Conservation (phyloP, 1,140 invertebrate species). For the Pogonognathellus flavescens region DNA sequence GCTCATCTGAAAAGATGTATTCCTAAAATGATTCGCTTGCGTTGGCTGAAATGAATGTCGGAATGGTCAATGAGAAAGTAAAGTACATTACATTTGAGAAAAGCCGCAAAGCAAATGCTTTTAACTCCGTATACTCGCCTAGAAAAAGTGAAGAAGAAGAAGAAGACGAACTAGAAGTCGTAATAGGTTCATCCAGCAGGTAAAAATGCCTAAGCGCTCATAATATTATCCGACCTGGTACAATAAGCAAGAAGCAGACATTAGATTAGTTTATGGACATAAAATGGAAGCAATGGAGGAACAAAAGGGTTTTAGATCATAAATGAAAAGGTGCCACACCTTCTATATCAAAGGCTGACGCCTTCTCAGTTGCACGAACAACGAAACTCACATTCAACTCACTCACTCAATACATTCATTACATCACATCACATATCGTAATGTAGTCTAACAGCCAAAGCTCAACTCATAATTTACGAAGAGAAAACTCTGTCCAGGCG, state of each 20-base stretch:
- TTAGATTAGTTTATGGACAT: conserved; percentile 35
- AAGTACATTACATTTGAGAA: conserved; percentile 32
- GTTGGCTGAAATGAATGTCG: conserved; percentile 27
- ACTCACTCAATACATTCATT: conserved; percentile 45
- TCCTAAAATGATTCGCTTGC: conserved; percentile 22
- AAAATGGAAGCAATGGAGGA: conserved; percentile 33
- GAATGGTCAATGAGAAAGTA: conserved; percentile 41
- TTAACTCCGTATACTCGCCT: not conserved
- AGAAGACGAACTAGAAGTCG: not conserved
- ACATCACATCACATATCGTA: conserved; percentile 35
- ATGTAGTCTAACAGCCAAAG: conserved; percentile 10
- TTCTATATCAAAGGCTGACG: conserved; percentile 53
- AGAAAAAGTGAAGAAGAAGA: not conserved
- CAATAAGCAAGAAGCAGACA: conserved; percentile 35
- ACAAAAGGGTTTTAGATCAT: conserved; percentile 51
- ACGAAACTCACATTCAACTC: conserved; percentile 42
- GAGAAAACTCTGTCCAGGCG: not conserved
- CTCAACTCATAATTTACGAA: not conserved
- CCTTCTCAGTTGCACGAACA: conserved; percentile 54
- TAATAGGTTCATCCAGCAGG: not conserved
- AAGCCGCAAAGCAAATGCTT: conserved; percentile 44
- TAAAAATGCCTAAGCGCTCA: conserved; percentile 26
- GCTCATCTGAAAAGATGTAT: not conserved
- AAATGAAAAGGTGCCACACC: conserved; percentile 57
- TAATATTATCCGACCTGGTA: not conserved